These are phyloP conservation scores for Acinonyx jubatus DNA, from an alignment of 2,113 vertebrate genomes.

Conservation along the genomic window DNA sequence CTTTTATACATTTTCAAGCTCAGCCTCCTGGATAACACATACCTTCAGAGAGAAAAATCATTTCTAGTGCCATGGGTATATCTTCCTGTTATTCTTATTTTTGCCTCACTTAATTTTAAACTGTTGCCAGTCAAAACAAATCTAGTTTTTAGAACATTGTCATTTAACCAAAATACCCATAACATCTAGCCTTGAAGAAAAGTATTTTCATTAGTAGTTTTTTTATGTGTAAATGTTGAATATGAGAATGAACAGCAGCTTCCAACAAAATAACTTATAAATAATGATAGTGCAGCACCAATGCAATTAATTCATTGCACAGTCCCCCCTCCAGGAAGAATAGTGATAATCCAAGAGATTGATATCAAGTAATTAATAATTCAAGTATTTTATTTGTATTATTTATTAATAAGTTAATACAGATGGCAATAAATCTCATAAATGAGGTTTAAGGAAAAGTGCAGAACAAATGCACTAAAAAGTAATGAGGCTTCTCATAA, in stretches of 20 bases:
- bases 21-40: not conserved
- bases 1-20: not conserved
- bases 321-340: not conserved
- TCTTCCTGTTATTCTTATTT: not conserved
- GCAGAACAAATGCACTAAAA: not conserved
- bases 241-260: not conserved
- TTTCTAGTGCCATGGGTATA: not conserved
- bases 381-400: not conserved
- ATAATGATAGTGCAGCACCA: not conserved
- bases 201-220: not conserved
- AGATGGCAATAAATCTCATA: not conserved
- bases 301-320: not conserved
- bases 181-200: not conserved
- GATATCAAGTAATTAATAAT: not conserved
- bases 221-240: not conserved
- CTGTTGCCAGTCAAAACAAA: not conserved
- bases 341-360: not conserved
- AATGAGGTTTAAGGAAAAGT: not conserved
- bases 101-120: not conserved
- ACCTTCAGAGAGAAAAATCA: not conserved
- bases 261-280: not conserved
- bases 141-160: not conserved
- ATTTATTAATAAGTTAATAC: not conserved
- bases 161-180: not conserved
- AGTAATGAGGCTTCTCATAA: not conserved